Evolutionary conservation across 2,113 vertebrate genomes (phyloP), one percentile per base, ranked within the genome.

Genomic region (Passer montanus): DNA sequence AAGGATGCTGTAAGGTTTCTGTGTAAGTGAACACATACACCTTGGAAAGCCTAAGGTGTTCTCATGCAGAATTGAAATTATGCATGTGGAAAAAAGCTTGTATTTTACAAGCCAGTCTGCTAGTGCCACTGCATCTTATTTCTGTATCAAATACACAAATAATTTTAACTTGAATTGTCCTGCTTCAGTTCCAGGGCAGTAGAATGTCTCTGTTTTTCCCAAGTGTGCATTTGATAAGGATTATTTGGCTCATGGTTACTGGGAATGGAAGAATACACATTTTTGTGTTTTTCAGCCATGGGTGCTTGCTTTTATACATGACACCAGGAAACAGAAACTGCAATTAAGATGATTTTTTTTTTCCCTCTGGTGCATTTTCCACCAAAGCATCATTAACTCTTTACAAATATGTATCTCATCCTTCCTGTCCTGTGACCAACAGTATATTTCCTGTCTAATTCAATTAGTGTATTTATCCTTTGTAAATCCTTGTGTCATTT

Each of bases 11-110:
- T 2, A 15, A 44, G 44, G 19, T 4, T 72, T 78, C n/a, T 59
- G 39, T 83, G 47, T 30, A 27, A 37, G 49, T 47, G 20, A 77
- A 30, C 7, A 0, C 17, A 20, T 0, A 3, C 6, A 41, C 0
- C 3, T 18, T 30, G 33, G 46, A 67, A 85, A 74, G 52, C 19
- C 22, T 56, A 39, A 59, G 41, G 20, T 43, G 33, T 15, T 46
- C 55, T 41, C 28, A 22, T 7, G 14, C 12, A 44, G 59, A 27
- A 74, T 52, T 6, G 1, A 60, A 77, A 44, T 23, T 7, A 28
- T 30, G 14, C 59, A 44, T 4, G 13, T n/a, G n/a, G 9, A 41
- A 44, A 84, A 64, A n/a, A 41, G 5, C 12, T 39, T 76, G 1
- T 24, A 1, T 68, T 88, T 84, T 43, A 72, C 86, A 84, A 79